Percentiles rank a stretch among this genome's conserved stretches.
These are phyloP conservation scores for Philereme vetulata DNA, from an alignment of 2,888 invertebrate species.

Conservation along the genomic window DNA sequence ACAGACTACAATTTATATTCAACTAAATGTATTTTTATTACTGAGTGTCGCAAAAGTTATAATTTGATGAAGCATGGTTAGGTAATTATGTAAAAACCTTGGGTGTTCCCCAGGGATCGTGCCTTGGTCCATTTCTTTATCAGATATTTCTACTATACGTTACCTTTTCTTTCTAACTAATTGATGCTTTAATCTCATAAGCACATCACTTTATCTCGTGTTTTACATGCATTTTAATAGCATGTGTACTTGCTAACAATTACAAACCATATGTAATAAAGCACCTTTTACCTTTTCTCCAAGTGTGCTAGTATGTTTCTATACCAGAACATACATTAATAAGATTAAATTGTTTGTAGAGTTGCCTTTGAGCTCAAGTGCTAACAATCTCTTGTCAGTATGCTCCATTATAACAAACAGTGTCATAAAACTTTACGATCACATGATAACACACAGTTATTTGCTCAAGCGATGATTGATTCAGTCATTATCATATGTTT, in stretches of 20 bases:
- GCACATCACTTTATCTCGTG: not conserved
- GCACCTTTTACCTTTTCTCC: not conserved
- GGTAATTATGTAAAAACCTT: not conserved
- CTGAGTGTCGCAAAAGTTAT: not conserved
- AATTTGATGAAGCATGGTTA: not conserved
- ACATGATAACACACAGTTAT: conserved; percentile 41
- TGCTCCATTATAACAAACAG: conserved; percentile 33
- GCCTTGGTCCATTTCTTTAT: not conserved
- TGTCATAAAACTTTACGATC: conserved; percentile 45
- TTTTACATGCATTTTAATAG: not conserved
- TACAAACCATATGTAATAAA: not conserved
- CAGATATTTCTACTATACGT: not conserved
- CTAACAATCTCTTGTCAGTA: conserved; percentile 9
- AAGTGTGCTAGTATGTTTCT: not conserved
- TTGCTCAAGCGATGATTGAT: conserved; percentile 23
- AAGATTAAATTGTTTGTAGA: not conserved
- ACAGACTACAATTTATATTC: not conserved
- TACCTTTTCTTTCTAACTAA: not conserved
- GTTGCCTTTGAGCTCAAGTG: conserved; percentile 2
- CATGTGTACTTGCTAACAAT: not conserved
- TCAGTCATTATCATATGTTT: conserved; percentile 22
- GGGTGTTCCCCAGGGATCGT: not conserved
- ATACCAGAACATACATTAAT: not conserved
- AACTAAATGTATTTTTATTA: not conserved
- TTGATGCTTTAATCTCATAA: not conserved